Evolutionary conservation across 2,113 vertebrate genomes (phyloP).

Genomic region (Eclectus roratus): DNA sequence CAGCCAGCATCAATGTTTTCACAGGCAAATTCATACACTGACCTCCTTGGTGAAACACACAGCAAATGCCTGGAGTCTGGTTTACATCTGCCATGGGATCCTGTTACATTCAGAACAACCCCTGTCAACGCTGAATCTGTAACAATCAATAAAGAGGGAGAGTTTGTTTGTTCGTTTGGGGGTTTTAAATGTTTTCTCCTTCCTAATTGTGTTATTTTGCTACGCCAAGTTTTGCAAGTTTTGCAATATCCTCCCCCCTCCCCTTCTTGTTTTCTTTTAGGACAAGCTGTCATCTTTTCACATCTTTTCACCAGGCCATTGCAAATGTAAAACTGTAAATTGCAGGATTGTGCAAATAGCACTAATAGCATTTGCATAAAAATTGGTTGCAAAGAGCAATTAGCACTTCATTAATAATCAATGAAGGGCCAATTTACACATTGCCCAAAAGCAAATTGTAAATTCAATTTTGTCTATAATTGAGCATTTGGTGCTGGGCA

Average conservation of each 20-base stretch:
- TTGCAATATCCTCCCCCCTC: neutral
- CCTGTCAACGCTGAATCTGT: conserved; percentile 60
- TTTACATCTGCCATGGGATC: conserved; percentile 58
- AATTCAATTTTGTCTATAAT: conserved; percentile 72
- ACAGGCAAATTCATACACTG: conserved; percentile 31
- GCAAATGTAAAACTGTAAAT: conserved; percentile 71
- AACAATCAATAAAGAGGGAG: conserved; percentile 48
- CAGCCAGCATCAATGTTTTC: conserved; percentile 31
- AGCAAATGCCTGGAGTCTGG: conserved; percentile 38
- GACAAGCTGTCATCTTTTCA: conserved; percentile 64
- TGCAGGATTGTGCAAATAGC: conserved; percentile 69
- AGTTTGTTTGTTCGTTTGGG: conserved; percentile 22
- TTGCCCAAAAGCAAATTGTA: conserved; percentile 78
- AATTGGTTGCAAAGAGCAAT: conserved; percentile 81
- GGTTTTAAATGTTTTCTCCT: neutral
- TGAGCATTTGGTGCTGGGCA: conserved; percentile 63
- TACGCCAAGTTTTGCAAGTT: conserved; percentile 64
- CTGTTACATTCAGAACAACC: conserved; percentile 56
- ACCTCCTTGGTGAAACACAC: neutral
- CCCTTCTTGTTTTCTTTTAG: conserved; percentile 45
- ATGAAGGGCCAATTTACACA: conserved; percentile 81
- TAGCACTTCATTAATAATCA: conserved; percentile 84
- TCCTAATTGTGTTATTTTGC: conserved; percentile 59
- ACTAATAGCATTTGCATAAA: conserved; percentile 73
- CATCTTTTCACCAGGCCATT: conserved; percentile 42